Evolutionary conservation across 2,797 vertebrate species (phyloP).

Genomic region (Nyctalus aviator): DNA sequence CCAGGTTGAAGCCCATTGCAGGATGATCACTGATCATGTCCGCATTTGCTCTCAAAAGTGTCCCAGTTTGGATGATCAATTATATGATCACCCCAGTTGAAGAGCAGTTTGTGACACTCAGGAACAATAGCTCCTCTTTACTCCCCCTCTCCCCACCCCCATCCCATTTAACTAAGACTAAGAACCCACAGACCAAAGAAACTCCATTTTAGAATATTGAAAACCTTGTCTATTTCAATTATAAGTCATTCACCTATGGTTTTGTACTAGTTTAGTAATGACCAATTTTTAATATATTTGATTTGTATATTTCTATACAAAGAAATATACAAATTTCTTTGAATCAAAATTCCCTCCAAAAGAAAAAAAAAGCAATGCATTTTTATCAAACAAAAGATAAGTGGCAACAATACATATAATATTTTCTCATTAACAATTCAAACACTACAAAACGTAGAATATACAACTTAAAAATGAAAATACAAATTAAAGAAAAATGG

Average conservation of each 20-base stretch:
- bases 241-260: background rate
- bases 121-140: background rate
- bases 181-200: background rate
- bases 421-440: conserved; percentile 84
- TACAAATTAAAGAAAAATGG: conserved; percentile 85
- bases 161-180: conserved; percentile 11
- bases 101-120: background rate
- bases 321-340: too few relatives aligned
- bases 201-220: conserved; percentile 5
- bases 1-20: background rate
- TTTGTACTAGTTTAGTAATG: conserved; percentile 35
- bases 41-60: background rate
- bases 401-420: conserved; percentile 79
- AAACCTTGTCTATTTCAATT: conserved; percentile 19
- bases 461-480: conserved; percentile 84
- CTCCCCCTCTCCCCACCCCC: rapidly evolving
- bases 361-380: conserved; percentile 63
- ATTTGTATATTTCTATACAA: conserved; percentile 19
- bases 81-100: background rate
- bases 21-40: background rate
- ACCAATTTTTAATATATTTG: conserved; percentile 49
- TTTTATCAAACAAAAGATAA: conserved; percentile 79
- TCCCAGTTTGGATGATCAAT: background rate
- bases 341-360: background rate
- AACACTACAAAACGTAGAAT: conserved; percentile 85